Percentiles rank a stretch among this genome's conserved stretches.
Evolutionary conservation across 2,888 invertebrate species (phyloP).

Genomic region (Tetramorium bicarinatum): DNA sequence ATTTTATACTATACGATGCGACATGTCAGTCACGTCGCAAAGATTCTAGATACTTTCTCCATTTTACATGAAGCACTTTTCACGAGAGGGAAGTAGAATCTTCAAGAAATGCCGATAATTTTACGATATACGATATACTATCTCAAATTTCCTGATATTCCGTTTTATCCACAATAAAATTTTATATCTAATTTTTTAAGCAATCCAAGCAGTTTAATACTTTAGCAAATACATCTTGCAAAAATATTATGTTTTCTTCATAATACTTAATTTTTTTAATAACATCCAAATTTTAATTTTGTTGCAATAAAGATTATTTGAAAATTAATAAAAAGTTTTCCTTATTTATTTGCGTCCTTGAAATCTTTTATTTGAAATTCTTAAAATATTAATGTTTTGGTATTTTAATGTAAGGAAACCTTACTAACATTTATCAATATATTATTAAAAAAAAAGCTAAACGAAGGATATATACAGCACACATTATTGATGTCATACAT

Average conservation of each 20-base stretch:
- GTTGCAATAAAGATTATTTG: neutral
- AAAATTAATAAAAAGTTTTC: neutral
- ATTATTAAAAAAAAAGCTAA: neutral
- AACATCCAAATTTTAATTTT: neutral
- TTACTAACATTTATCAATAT: neutral
- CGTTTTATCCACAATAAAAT: slow-evolving; percentile 8
- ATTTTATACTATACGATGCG: slow-evolving; percentile 19
- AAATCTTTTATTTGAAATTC: neutral
- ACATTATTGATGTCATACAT: neutral
- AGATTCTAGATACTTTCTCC: slow-evolving; percentile 45
- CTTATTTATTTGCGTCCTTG: neutral
- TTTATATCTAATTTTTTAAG: neutral
- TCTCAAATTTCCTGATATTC: slow-evolving; percentile 10
- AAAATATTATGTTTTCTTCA: neutral
- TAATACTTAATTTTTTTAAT: neutral
- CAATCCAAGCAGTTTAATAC: neutral
- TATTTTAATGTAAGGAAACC: neutral
- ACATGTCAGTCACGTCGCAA: slow-evolving; percentile 46
- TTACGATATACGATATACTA: slow-evolving; percentile 8
- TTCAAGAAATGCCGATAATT: slow-evolving; percentile 37
- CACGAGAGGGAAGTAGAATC: slow-evolving; percentile 28
- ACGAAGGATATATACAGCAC: neutral
- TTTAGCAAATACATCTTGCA: neutral
- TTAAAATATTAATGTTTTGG: neutral
- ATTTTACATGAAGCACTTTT: slow-evolving; percentile 49